Percentiles rank a stretch among this genome's conserved stretches.
These are phyloP conservation scores for Myopa tessellatipennis DNA, from an alignment of 2,888 invertebrate genomes.

Conservation along the genomic window DNA sequence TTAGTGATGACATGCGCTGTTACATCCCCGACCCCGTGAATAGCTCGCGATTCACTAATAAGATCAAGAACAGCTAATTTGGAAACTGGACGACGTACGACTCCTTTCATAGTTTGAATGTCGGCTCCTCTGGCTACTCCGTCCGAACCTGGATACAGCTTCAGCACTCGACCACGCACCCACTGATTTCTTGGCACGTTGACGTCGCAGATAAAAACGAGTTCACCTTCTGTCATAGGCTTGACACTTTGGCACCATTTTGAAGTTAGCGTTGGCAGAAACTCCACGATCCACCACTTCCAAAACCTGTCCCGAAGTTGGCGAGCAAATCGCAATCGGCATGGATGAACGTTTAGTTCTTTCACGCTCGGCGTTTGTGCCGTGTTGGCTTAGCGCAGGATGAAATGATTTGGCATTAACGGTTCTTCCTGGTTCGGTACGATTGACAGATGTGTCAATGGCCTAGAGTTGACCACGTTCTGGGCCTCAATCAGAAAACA, in stretches of 20 bases:
- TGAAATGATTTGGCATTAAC: constrained; percentile 44
- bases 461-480: constrained; percentile 39
- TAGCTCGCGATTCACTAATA: too few species aligned
- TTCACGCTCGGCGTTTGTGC: constrained; percentile 27
- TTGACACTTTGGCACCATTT: not conserved
- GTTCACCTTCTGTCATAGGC: constrained; percentile 37
- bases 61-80: too few species aligned
- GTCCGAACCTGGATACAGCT: constrained; percentile 35
- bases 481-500: constrained; percentile 38
- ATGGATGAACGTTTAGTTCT: constrained; percentile 17
- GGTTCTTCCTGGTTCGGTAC: constrained; percentile 40
- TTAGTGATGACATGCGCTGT: too few species aligned
- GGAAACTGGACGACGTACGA: too few species aligned
- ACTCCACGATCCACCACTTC: too few species aligned
- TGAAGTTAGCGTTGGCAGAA: too few species aligned
- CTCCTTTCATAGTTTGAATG: not conserved
- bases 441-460: constrained; percentile 38
- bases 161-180: constrained; percentile 40
- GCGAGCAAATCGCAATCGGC: constrained; percentile 42
- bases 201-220: constrained; percentile 44
- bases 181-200: constrained; percentile 40
- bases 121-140: constrained; percentile 48
- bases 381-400: constrained; percentile 37
- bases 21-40: too few species aligned
- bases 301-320: not conserved